Conservation (phyloP, 2,113 vertebrate genomes). For the Pedionomus torquatus region DNA sequence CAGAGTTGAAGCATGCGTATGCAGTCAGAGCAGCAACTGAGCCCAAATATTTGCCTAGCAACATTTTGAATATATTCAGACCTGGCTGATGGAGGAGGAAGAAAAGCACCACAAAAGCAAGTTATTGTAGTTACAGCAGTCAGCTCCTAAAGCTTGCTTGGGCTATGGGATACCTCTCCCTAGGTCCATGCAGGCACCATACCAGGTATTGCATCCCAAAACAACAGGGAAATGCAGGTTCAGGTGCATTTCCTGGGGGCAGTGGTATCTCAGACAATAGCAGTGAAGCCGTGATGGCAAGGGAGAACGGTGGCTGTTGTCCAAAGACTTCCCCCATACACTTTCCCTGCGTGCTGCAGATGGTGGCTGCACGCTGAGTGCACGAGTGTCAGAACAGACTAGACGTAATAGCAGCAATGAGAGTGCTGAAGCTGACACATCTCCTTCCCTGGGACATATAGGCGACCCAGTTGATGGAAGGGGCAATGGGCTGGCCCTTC, state of each 20-base stretch:
- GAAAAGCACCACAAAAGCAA: background rate
- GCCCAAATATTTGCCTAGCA: background rate
- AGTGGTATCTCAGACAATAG: background rate
- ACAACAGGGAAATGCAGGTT: background rate
- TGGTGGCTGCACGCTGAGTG: background rate
- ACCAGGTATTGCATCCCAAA: background rate
- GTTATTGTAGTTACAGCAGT: background rate
- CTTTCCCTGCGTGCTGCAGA: background rate
- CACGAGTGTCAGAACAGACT: background rate
- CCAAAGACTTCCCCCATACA: background rate
- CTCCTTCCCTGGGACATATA: accelerated
- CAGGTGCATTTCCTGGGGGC: background rate
- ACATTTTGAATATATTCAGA: background rate
- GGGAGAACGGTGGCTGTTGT: background rate
- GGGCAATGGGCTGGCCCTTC: background rate
- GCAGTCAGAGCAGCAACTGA: background rate
- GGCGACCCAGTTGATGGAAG: background rate
- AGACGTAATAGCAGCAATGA: accelerated
- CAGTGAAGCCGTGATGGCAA: background rate
- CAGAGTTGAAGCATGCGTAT: background rate
- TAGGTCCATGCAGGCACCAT: background rate
- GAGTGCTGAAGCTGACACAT: background rate
- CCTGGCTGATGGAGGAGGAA: background rate
- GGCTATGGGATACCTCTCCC: background rate
- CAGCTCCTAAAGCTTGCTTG: background rate